Base-by-base conservation (phyloP, 1,140 invertebrate species). In the Physella acuta region DNA sequence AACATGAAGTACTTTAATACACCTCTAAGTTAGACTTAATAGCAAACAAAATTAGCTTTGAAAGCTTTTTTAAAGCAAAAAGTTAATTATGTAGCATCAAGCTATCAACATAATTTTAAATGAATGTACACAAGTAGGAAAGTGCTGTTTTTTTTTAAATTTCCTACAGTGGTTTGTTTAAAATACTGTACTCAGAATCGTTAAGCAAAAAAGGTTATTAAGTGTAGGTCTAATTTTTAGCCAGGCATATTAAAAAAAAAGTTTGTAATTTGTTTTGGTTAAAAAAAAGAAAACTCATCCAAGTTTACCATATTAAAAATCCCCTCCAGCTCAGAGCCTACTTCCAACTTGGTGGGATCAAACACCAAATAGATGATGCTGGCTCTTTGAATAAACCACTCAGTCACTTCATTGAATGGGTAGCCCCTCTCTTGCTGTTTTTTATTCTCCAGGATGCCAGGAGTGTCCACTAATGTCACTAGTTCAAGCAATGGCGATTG, bases 351-450 rank as follows among this genome's bases (percentile, higher is more conserved):
- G 14, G 93, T 91, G 59, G 94, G 94, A 86, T 98, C 95, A 81
- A 97, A 97, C 3, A 97, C 92, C 55, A 97, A 88, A 84, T 97
- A 95, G 81, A 97, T 95, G 66, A 96, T 92, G 84, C 97, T 94
- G 16, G 94, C 94, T 71, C 94, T 89, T 83, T 97, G 94, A 78
- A 97, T 95, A 81, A 93, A 97, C 95, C 95, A 98, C 84, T 97
- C 94, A 79, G 93, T 95, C 30, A 94, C 94, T 78, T 97, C 94
- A 79, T 95, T 96, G 84, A 96, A 96, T 52, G 94, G 93, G 83
- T 97, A 97, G 39, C 94, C 88, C 55, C 94, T 89, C 69, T 95
- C 94, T 24, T 95, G 92, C 87, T 94, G 93, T 84, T 95, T 95
- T 67, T 93, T 88, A 73, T 95, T 93, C 88, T 97, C 95, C 72